Conservation (phyloP, 2,113 vertebrate genomes). For the Saccopteryx leptura region DNA sequence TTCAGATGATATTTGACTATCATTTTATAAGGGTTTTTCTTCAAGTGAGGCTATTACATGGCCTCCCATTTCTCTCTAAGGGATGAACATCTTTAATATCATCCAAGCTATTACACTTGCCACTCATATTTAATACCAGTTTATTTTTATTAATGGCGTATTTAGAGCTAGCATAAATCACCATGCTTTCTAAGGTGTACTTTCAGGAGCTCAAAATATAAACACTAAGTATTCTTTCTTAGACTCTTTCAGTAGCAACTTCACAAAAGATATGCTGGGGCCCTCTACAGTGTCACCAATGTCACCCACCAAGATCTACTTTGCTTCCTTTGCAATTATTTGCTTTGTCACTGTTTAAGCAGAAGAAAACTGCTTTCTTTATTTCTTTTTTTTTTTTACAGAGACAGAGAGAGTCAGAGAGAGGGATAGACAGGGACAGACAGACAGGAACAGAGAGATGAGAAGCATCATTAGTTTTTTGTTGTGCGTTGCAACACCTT, state of each 20-base stretch:
- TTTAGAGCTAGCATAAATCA: slow-evolving; percentile 99
- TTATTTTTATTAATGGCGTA: slow-evolving; percentile 99
- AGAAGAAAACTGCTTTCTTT: slow-evolving; percentile 97
- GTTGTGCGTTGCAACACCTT: too few species aligned
- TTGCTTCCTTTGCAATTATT: slow-evolving; percentile 95
- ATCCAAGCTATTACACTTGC: slow-evolving; percentile 96
- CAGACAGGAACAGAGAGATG: too few species aligned
- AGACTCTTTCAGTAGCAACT: slow-evolving; percentile 95
- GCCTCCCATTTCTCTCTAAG: slow-evolving; percentile 95
- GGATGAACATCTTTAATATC: slow-evolving; percentile 95
- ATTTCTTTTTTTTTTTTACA: slow-evolving; percentile 75
- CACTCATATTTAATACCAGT: slow-evolving; percentile 98
- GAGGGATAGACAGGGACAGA: too few species aligned
- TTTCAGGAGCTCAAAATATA: slow-evolving; percentile 93
- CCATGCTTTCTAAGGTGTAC: slow-evolving; percentile 98
- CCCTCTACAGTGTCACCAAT: slow-evolving; percentile 95
- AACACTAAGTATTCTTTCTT: slow-evolving; percentile 96
- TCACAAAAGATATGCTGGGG: slow-evolving; percentile 95
- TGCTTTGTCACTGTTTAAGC: slow-evolving; percentile 95
- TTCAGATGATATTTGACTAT: slow-evolving; percentile 94
- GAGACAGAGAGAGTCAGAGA: too few species aligned
- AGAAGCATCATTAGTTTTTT: too few species aligned
- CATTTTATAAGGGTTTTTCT: slow-evolving; percentile 96
- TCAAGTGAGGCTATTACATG: slow-evolving; percentile 96
- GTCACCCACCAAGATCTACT: slow-evolving; percentile 96